Percentiles rank a stretch among this genome's conserved stretches.
Conservation (phyloP, 2,797 vertebrate species). For the Aeoliscus strigatus region DNA sequence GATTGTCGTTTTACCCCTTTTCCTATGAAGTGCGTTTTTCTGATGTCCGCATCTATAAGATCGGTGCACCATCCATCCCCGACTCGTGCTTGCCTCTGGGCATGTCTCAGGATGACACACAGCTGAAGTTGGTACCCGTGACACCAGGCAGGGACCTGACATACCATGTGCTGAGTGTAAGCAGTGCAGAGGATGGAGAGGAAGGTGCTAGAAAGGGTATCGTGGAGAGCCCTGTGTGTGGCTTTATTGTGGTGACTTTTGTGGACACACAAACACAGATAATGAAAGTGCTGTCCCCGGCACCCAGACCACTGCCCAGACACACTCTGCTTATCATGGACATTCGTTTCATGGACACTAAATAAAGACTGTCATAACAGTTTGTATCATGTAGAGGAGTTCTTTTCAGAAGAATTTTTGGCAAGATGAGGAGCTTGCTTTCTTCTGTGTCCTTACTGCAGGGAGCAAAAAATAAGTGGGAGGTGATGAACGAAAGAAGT, state of each 20-base stretch:
- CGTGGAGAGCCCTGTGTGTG: conserved; percentile 81
- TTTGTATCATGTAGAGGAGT: not conserved
- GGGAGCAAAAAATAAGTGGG: not conserved
- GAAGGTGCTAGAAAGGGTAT: conserved; percentile 68
- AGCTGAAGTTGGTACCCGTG: conserved; percentile 94
- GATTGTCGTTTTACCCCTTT: conserved; percentile 89
- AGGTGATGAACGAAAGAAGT: no score
- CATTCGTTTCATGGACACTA: conserved; percentile 96
- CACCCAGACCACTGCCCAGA: conserved; percentile 89
- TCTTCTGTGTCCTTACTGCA: conserved; percentile 4
- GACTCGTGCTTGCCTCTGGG: conserved; percentile 95
- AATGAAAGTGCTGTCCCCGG: conserved; percentile 92
- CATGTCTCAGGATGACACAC: conserved; percentile 98
- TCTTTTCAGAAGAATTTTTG: not conserved
- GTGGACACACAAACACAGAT: conserved; percentile 92
- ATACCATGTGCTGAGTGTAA: conserved; percentile 94
- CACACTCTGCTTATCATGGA: conserved; percentile 97
- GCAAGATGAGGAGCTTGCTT: conserved; percentile 2
- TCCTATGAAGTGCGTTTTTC: conserved; percentile 96
- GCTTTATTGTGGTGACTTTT: conserved; percentile 93
- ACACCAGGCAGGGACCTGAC: conserved; percentile 94
- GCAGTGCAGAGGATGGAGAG: conserved; percentile 76
- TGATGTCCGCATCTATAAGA: conserved; percentile 96
- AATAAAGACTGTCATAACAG: conserved; percentile 58
- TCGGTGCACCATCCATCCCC: conserved; percentile 93